These are phyloP conservation scores for Podabrus alpinus DNA, from an alignment of 2,888 invertebrate genomes.

Conservation along the genomic window DNA sequence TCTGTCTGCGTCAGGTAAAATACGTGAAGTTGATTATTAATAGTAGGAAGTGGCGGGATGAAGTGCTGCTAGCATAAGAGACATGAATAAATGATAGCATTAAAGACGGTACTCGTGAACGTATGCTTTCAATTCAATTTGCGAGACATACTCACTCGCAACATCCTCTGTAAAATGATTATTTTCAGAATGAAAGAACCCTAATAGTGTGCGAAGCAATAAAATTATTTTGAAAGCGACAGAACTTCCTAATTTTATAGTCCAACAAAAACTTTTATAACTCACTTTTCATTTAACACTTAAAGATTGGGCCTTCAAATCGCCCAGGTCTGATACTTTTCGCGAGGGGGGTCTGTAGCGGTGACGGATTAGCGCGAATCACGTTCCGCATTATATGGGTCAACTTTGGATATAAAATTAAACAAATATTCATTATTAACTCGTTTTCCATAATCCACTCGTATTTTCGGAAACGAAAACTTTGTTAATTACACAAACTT, in stretches of 20 bases:
- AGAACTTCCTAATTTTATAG: constrained; percentile 11
- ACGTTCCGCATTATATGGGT: background rate
- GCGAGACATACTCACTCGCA: constrained; percentile 28
- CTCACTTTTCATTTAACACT: background rate
- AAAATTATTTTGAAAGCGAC: constrained; percentile 21
- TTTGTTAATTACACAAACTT: constrained; percentile 11
- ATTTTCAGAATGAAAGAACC: constrained; percentile 22
- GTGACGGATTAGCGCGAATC: background rate
- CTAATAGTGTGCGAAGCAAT: constrained; percentile 11
- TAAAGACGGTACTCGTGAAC: constrained; percentile 57
- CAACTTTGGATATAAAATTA: background rate
- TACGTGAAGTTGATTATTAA: constrained; percentile 34
- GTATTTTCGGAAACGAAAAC: background rate
- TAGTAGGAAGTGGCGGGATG: constrained; percentile 59
- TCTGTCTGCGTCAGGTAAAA: constrained; percentile 36
- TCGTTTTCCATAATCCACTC: background rate
- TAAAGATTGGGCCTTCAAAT: background rate
- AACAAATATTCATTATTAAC: background rate
- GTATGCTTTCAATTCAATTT: constrained; percentile 41
- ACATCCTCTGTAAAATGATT: constrained; percentile 20
- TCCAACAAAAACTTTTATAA: background rate
- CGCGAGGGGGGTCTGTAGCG: background rate
- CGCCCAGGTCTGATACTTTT: background rate
- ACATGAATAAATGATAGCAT: constrained; percentile 58
- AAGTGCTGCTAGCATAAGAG: constrained; percentile 61